Base-by-base conservation (phyloP, 2,888 invertebrate genomes). In the Elysia crispata region DNA sequence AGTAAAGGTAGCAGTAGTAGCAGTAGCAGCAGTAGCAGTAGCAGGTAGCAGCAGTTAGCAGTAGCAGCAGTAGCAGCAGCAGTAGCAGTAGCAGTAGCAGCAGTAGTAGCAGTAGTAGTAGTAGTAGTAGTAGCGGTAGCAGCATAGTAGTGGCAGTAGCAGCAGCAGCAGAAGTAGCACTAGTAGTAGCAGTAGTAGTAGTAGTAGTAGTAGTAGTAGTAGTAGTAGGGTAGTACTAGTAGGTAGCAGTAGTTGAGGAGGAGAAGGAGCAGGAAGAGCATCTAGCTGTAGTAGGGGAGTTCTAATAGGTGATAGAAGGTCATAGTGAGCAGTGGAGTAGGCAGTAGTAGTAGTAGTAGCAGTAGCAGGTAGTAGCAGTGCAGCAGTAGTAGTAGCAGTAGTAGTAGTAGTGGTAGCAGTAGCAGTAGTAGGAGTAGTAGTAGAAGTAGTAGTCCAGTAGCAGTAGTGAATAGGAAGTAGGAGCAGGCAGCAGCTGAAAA, bases 161-260 rank as follows among this genome's bases (percentile, higher is more conserved):
- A n/a, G n/a, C n/a, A n/a, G n/a, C n/a, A n/a, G n/a, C n/a, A n/a
- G n/a, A n/a, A n/a, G n/a, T n/a, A n/a, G n/a, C n/a, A n/a, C n/a
- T n/a, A n/a, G n/a, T n/a, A n/a, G n/a, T n/a, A n/a, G n/a, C n/a
- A n/a, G n/a, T n/a, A n/a, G n/a, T n/a, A n/a, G n/a, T n/a, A n/a
- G 54, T 20, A 54, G 54, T 20, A 54, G 54, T 54, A 54, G 54
- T 54, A 54, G 54, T 54, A 54, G 54, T 54, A 54, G 54, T 20
- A 54, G 54, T 54, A 54, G 54, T 54, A 54, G n/a, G n/a, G 54
- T 54, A 54, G 54, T 54, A 54, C 15, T 54, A 54, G 54, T 54
- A 54, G 54, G n/a, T n/a, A n/a, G n/a, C n/a, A 15, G n/a, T n/a
- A n/a, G n/a, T n/a, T n/a, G n/a, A n/a, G n/a, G n/a, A n/a, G n/a